These are phyloP conservation scores for Drosophila falleni DNA, from an alignment of 2,888 invertebrate genomes.

Conservation along the genomic window DNA sequence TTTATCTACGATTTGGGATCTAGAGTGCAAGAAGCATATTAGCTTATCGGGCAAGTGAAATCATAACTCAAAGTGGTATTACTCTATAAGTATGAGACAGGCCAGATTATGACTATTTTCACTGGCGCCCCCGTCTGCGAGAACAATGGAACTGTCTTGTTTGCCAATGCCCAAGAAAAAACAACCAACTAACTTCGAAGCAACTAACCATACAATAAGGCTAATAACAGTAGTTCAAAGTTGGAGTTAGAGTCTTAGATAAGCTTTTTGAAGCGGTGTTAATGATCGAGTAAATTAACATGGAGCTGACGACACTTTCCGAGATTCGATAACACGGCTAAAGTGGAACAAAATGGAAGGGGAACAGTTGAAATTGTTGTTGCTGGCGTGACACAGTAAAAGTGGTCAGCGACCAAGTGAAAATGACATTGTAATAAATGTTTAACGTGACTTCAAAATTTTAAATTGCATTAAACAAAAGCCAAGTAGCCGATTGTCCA, in stretches of 20 bases:
- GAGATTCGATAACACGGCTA: slow-evolving; percentile 58
- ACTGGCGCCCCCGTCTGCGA: slow-evolving; percentile 31
- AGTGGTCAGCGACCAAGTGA: slow-evolving; percentile 43
- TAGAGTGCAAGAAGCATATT: slow-evolving; percentile 46
- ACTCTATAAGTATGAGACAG: slow-evolving; percentile 28
- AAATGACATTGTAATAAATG: slow-evolving; percentile 65
- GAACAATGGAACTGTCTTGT: slow-evolving; percentile 62
- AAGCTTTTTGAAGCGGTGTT: slow-evolving; percentile 39
- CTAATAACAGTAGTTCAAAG: slow-evolving; percentile 43
- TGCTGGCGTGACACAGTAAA: slow-evolving; percentile 33
- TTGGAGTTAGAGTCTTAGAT: slow-evolving; percentile 44
- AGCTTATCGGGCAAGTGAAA: slow-evolving; percentile 63
- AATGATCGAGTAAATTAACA: slow-evolving; percentile 52
- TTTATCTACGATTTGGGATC: slow-evolving; percentile 68
- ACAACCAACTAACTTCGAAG: slow-evolving; percentile 25
- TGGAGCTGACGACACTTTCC: slow-evolving; percentile 61
- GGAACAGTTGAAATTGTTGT: slow-evolving; percentile 16
- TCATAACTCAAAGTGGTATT: slow-evolving; percentile 50
- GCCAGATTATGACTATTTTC: slow-evolving; percentile 39
- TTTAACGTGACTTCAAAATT: slow-evolving; percentile 65
- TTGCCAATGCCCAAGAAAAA: slow-evolving; percentile 24
- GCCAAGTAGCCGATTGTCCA: slow-evolving; percentile 28
- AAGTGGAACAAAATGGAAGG: slow-evolving; percentile 58
- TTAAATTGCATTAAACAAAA: slow-evolving; percentile 48
- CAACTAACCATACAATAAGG: slow-evolving; percentile 23